Base-by-base conservation (phyloP, 2,797 vertebrate genomes). In the Hylomyscus alleni region DNA sequence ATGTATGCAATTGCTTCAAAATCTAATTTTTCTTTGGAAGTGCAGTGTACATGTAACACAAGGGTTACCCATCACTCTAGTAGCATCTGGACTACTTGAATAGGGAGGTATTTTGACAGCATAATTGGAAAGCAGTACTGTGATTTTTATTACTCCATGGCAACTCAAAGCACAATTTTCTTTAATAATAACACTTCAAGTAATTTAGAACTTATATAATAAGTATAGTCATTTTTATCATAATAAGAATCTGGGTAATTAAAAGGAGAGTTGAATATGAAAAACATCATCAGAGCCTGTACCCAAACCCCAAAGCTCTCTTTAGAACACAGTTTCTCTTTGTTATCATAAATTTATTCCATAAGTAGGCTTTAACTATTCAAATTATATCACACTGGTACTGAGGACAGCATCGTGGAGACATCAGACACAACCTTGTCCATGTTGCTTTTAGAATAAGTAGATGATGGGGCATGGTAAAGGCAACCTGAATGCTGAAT, bases 21-120 rank as follows among this genome's bases (percentile, higher is more conserved):
- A 86, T 54, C 90, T 82, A 97, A 89, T 95, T 93, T n/a, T 76
- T 92, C 44, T 89, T 96, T 85, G 22, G 87, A 93, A 93, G 9
- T 73, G 7, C 13, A 60, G 31, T 84, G 14, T 67, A 29, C 7
- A 22, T 44, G 20, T 40, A 56, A 92, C 29, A 67, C 12, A 13
- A 91, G 90, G 56, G 47, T 67, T 87, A 78, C 90, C 85, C 31
- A 83, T 73, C 93, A 87, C 20, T 58, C 77, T 56, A 11, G 50
- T 72, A 76, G 17, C 26, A 78, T 76, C 52, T 94, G 24, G 50
- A 86, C 56, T 75, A 75, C 11, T 37, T 76, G 37, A 82, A 37
- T 37, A 62, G 69, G 52, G 44, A 85, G 67, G 40, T 75, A 90
- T 76, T 92, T 92, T 94, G 62, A 76, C 62, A 95, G 54, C 12